Evolutionary conservation across 2,113 vertebrate genomes (phyloP), one percentile per base, ranked within the genome.

Genomic region (Ranitomeya variabilis): DNA sequence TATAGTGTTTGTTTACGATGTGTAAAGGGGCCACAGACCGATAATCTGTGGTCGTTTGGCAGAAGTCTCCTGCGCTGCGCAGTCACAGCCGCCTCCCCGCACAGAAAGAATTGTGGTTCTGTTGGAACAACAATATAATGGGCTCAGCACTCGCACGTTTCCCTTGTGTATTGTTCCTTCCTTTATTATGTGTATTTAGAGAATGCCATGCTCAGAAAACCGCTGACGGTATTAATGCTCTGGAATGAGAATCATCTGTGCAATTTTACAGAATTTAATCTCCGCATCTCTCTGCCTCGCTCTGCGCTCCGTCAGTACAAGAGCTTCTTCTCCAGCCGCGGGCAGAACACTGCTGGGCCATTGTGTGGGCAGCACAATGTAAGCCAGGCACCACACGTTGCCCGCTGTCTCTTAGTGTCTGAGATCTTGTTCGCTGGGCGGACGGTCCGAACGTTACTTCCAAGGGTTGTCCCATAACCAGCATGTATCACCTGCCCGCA

Each of bases 181-280:
- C 89, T 87, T 92, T 90, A 92, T 91, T 92, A 93, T 91, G 90
- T 91, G 89, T 91, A 90, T 93, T 93, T 93, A 88, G 91, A 91
- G 90, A 93, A 92, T 60, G 89, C 86, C 88, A 4, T 90, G 88
- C 86, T 69, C 87, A 86, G 90, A 91, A 91, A 93, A 91, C 85
- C 90, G 92, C 91, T 92, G 85, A 66, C 86, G 90, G 90, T 74
- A 90, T 91, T 54, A 90, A 91, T 92, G 91, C 90, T 90, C 67
- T 91, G 90, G 92, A 94, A 93, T 91, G 91, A 90, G 90, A 93
- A 91, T 87, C 84, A 92, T 92, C 90, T 93, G 90, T 90, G 37
- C 90, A 89, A 92, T 92, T 92, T 92, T 84, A 89, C 88, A 80
- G 86, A 89, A 90, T 91, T 91, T 90, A 91, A 89, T 89, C 0